Percentiles rank a stretch among this genome's conserved stretches.
Evolutionary conservation across 2,888 invertebrate species (phyloP).

Genomic region (Antheraea assamensis): DNA sequence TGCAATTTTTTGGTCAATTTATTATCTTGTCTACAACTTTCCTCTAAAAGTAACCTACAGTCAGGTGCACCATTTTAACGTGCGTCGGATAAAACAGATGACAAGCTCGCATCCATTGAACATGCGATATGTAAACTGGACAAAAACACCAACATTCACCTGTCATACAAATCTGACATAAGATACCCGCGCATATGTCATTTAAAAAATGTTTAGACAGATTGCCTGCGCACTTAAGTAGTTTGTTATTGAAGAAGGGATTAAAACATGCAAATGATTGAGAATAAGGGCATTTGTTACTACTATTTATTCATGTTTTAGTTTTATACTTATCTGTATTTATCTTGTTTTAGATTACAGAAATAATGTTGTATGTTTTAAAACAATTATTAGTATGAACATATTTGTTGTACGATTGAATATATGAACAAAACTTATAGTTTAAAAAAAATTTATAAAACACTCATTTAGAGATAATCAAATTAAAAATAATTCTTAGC

Average conservation of each 20-base stretch:
- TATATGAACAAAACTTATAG: too few relatives aligned
- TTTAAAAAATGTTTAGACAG: constrained; percentile 36
- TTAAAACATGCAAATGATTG: constrained; percentile 11
- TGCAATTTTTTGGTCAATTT: neutral
- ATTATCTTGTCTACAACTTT: neutral
- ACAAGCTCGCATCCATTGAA: constrained; percentile 50
- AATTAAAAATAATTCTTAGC: too few relatives aligned
- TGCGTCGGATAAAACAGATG: constrained; percentile 51
- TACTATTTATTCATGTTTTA: neutral
- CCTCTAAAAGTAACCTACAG: constrained; percentile 4
- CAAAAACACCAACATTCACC: constrained; percentile 59
- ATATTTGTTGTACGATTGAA: too few relatives aligned
- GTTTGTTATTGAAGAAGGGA: constrained; percentile 24
- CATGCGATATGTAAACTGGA: constrained; percentile 63
- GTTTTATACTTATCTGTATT: neutral
- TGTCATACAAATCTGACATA: constrained; percentile 58
- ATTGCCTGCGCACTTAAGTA: constrained; percentile 26
- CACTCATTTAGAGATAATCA: too few relatives aligned
- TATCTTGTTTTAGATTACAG: neutral
- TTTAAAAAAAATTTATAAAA: too few relatives aligned
- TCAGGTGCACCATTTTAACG: constrained; percentile 37
- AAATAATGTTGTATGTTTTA: too few relatives aligned
- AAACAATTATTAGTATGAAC: too few relatives aligned
- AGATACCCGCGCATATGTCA: constrained; percentile 52
- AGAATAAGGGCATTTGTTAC: neutral